Evolutionary conservation across 2,797 vertebrate genomes (phyloP).

Genomic region (Chelon auratus): DNA sequence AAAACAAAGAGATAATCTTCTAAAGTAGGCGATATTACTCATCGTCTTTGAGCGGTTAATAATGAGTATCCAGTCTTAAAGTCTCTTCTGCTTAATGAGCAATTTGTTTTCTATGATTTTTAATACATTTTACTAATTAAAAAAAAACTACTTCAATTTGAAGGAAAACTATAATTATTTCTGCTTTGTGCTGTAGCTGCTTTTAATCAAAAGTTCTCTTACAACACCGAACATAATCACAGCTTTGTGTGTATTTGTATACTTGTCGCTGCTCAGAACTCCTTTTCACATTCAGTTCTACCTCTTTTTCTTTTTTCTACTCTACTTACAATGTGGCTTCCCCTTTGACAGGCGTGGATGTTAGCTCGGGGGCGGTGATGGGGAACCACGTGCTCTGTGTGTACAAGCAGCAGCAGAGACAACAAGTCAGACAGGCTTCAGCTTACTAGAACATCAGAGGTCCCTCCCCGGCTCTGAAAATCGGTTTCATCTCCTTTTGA

Average conservation of each 20-base stretch:
- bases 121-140: too few species aligned
- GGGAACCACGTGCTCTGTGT: slow-evolving; percentile 54
- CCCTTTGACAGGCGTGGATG: slow-evolving; percentile 51
- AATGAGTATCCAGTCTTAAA: too few species aligned
- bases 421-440: slow-evolving; percentile 34
- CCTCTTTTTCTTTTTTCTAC: not conserved
- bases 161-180: too few species aligned
- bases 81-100: too few species aligned
- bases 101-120: too few species aligned
- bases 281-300: not conserved
- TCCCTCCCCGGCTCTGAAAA: slow-evolving; percentile 15
- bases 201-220: too few species aligned
- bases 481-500: slow-evolving; percentile 16
- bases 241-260: not conserved
- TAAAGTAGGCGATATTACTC: too few species aligned
- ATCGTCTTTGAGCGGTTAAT: too few species aligned
- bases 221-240: not conserved
- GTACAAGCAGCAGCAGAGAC: slow-evolving; percentile 39
- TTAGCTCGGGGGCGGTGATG: slow-evolving; percentile 33
- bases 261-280: not conserved
- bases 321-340: slow-evolving; percentile 31
- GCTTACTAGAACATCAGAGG: slow-evolving; percentile 22
- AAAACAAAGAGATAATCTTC: too few species aligned
- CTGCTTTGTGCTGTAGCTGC: too few species aligned
- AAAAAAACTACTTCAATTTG: too few species aligned